Evolutionary conservation across 2,797 vertebrate genomes (phyloP), one percentile per base, ranked within the genome.

Genomic region (Danio kyathit): DNA sequence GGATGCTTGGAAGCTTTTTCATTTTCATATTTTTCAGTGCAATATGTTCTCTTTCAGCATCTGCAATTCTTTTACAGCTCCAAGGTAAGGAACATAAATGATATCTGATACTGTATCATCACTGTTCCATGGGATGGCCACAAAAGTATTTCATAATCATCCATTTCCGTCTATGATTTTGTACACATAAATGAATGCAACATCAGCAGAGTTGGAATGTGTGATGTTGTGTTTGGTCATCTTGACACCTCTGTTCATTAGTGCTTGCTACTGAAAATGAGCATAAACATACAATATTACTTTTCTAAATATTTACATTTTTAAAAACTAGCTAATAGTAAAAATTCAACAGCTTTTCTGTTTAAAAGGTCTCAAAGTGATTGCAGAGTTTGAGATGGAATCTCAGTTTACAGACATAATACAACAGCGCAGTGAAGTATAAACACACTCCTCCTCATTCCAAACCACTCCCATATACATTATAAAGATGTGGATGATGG

Each of bases 341-440:
- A 48, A 61, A 29, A 4, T 64, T 3, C 16, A 64, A 21, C 60
- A 76, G n/a, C 38, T 43, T 74, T 43, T 76, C 11, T 52, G 29
- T 19, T 43, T 13, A 64, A 13, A 19, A 11, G 59, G 19, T 40
- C 49, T 66, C 74, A 57, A 21, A 38, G 29, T 76, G 79, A 86
- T 63, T 78, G 78, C 82, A 70, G 77, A 72, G 60, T 86, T 46
- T 51, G 75, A 86, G 72, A 73, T 44, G 82, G 67, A 81, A 82
- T 88, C 89, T 90, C 83, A 56, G 82, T 87, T 91, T 89, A 86
- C 83, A 85, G 84, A 87, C 85, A 87, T 88, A 76, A 56, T 56
- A 89, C 60, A 89, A 87, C 79, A 4, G 54, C 69, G 56, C 14
- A 71, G 52, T 19, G 51, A 69, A 87, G 63, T 52, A 46, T 81